Evolutionary conservation across 2,113 vertebrate species (phyloP).

Genomic region (Recurvirostra avosetta): DNA sequence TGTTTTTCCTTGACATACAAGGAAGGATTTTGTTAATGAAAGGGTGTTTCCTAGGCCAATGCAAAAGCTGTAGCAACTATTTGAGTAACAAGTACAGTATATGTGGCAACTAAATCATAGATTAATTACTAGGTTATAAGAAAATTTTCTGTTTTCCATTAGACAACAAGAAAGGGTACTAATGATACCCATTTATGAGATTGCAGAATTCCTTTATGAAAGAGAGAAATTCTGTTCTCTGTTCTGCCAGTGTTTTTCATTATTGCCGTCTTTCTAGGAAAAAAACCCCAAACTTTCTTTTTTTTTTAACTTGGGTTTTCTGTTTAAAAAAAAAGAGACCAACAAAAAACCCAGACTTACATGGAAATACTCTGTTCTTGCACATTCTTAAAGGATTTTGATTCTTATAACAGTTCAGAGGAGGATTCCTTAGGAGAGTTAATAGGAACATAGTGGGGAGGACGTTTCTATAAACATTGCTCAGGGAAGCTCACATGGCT

Average conservation of each 20-base stretch:
- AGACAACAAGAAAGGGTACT: background rate
- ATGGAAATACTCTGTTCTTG: background rate
- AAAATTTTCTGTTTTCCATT: background rate
- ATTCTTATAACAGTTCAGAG: background rate
- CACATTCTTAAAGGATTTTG: background rate
- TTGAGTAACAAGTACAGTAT: background rate
- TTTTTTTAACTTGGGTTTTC: background rate
- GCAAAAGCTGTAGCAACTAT: fast-evolving
- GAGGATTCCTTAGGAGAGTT: background rate
- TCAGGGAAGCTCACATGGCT: background rate
- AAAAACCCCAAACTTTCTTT: background rate
- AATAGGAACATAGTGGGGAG: background rate
- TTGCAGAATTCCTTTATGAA: background rate
- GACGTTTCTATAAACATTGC: background rate
- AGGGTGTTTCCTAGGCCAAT: background rate
- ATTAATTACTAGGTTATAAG: background rate
- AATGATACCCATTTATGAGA: background rate
- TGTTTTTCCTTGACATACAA: background rate
- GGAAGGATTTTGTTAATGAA: background rate
- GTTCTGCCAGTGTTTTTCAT: background rate
- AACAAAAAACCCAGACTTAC: background rate
- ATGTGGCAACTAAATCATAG: background rate
- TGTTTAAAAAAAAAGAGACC: too few relatives aligned
- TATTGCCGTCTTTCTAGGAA: background rate
- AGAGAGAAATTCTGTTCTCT: background rate